phyloP scores from a whole-genome alignment of 2,113 vertebrate genomes.

The Geococcyx californianus region DNA sequence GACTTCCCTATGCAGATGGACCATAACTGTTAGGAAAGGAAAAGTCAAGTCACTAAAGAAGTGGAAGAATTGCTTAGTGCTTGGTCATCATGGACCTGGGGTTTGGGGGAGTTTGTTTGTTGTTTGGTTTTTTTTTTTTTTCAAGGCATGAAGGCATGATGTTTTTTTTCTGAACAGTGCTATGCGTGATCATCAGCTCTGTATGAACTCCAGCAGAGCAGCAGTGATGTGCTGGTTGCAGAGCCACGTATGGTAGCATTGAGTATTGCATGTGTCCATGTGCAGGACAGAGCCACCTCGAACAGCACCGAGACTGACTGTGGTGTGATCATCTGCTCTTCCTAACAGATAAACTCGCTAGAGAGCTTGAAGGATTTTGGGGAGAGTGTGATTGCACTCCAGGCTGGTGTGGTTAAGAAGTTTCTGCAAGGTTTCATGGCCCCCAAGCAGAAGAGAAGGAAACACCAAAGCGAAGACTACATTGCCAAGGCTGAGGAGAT shows the following conservation, averaged over 20 bases:
- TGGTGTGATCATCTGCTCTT: neutral
- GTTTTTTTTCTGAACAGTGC: neutral
- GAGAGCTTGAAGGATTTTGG: conserved; percentile 94
- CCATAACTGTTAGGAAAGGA: neutral
- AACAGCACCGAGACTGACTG: neutral
- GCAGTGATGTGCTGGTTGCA: neutral
- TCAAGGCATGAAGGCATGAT: neutral
- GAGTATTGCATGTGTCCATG: neutral
- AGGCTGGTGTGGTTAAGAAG: conserved; percentile 94
- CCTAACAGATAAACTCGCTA: conserved; percentile 81
- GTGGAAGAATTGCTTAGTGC: neutral
- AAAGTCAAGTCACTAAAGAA: neutral
- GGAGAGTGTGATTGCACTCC: conserved; percentile 90
- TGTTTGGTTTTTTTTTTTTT: neutral
- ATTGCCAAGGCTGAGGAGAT: conserved; percentile 86
- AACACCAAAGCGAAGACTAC: conserved; percentile 85
- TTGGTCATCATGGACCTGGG: neutral
- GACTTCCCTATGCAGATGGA: neutral
- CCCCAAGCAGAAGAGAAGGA: conserved; percentile 93
- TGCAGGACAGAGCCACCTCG: neutral
- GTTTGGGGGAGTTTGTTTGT: neutral
- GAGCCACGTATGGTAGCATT: neutral
- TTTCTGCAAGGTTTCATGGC: conserved; percentile 99
- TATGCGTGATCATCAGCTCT: neutral
- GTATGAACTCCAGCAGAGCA: neutral